Conservation (phyloP, 2,888 invertebrate species). For the Shargacucullia verbasci region DNA sequence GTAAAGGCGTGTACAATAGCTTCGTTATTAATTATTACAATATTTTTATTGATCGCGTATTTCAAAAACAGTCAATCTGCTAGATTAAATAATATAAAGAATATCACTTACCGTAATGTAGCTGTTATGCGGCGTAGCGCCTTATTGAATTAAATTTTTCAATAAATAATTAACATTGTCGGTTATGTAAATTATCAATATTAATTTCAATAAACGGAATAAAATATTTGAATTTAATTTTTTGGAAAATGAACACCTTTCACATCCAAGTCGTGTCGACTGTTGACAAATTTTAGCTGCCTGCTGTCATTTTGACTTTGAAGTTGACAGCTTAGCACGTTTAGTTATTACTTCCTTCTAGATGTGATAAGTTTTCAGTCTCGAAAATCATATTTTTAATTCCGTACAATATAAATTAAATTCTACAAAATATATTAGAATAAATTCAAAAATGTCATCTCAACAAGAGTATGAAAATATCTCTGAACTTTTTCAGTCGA, state of each 20-base stretch:
- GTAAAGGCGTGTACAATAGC: neutral
- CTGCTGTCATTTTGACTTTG: conserved; percentile 9
- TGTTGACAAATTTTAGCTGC: conserved; percentile 37
- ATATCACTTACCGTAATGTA: conserved; percentile 22
- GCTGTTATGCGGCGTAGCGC: neutral
- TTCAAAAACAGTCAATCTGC: conserved; percentile 9
- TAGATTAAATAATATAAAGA: conserved; percentile 11
- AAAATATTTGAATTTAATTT: conserved; percentile 23
- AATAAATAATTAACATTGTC: conserved; percentile 21
- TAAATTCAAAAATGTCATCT: too few species aligned
- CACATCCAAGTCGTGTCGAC: conserved; percentile 1
- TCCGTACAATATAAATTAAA: too few species aligned
- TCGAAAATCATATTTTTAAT: too few species aligned
- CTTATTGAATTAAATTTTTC: conserved; percentile 17
- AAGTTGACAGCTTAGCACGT: conserved; percentile 16
- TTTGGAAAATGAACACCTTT: conserved; percentile 19
- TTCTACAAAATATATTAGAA: too few species aligned
- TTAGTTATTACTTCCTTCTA: conserved; percentile 4
- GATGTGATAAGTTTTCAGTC: too few species aligned
- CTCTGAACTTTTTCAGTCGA: too few species aligned
- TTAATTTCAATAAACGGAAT: neutral
- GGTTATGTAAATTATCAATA: neutral
- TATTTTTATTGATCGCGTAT: conserved; percentile 24
- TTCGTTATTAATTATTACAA: neutral
- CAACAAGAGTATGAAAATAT: too few species aligned